Evolutionary conservation across 2,888 invertebrate species (phyloP).

Genomic region (Dorcus hopei): DNA sequence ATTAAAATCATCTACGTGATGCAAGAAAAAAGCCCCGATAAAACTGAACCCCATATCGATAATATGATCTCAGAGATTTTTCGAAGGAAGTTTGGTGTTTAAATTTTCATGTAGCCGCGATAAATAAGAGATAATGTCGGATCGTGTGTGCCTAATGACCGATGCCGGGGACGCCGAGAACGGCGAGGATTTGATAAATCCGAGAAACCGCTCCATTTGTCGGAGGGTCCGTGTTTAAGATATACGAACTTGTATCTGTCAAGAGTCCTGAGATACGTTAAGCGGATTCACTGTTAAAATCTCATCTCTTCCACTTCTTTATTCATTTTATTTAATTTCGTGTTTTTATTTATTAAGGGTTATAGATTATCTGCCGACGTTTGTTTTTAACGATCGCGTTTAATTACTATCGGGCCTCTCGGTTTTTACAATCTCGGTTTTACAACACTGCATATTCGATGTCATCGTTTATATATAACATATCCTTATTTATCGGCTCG

Average conservation of each 20-base stretch:
- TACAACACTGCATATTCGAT: constrained; percentile 30
- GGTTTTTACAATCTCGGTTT: constrained; percentile 29
- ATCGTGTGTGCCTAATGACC: constrained; percentile 17
- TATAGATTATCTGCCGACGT: constrained; percentile 36
- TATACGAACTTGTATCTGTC: constrained; percentile 34
- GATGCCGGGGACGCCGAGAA: constrained; percentile 10
- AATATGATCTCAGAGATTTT: neutral
- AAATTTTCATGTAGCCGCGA: constrained; percentile 5
- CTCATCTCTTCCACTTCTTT: constrained; percentile 26
- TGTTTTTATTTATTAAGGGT: constrained; percentile 21
- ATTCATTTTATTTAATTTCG: constrained; percentile 33
- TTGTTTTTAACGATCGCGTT: constrained; percentile 37
- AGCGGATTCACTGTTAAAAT: constrained; percentile 35
- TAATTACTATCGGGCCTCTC: constrained; percentile 34
- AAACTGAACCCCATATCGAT: neutral
- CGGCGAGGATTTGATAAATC: constrained; percentile 13
- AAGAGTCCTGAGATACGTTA: constrained; percentile 33
- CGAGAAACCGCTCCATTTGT: constrained; percentile 29
- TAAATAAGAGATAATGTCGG: constrained; percentile 17
- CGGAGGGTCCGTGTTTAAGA: constrained; percentile 31
- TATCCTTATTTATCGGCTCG: constrained; percentile 38
- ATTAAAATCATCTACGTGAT: too few species aligned
- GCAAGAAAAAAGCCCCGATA: too few species aligned
- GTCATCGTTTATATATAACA: constrained; percentile 35
- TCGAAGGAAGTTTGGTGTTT: neutral